Evolutionary conservation across 53 echinoderm and acorn worm genomes (phyloP).

Genomic region (Pentamera pediparva): DNA sequence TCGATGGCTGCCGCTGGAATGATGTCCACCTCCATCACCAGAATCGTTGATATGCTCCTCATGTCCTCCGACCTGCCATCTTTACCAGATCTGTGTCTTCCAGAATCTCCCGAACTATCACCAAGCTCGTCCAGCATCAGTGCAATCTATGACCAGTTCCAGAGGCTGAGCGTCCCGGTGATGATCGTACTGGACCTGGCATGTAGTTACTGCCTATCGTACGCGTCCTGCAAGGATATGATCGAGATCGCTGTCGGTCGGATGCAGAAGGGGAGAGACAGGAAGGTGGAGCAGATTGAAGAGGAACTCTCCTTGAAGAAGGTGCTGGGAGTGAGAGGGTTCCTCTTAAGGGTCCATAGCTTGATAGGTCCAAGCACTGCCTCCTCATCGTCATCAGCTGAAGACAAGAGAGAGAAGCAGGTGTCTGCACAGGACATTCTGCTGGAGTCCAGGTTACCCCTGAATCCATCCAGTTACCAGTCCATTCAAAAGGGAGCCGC

Average conservation of each 20-base stretch:
- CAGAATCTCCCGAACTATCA: conserved; percentile 23
- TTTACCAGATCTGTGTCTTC: conserved; percentile 25
- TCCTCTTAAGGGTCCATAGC: not conserved
- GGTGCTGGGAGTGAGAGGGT: not conserved
- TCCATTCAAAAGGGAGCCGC: not conserved
- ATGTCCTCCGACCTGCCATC: conserved; percentile 53
- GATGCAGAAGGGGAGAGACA: conserved; percentile 18
- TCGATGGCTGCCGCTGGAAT: conserved; percentile 72
- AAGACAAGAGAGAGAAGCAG: not conserved
- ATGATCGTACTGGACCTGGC: conserved; percentile 85
- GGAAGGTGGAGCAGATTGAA: no score
- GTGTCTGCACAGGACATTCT: not conserved
- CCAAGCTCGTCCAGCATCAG: conserved; percentile 29
- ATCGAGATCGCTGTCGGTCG: conserved; percentile 63
- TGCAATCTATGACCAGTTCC: conserved; percentile 39
- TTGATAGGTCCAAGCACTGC: not conserved
- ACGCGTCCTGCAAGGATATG: conserved; percentile 59
- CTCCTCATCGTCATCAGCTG: not conserved
- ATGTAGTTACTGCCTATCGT: conserved; percentile 61
- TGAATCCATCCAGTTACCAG: not conserved
- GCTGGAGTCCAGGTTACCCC: not conserved
- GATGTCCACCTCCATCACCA: conserved; percentile 60
- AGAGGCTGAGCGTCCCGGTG: conserved; percentile 44
- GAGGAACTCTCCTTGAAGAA: not conserved
- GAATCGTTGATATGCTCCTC: conserved; percentile 67